Evolutionary conservation across 2,797 vertebrate species (phyloP).

Genomic region (Gymnothorax javanicus): DNA sequence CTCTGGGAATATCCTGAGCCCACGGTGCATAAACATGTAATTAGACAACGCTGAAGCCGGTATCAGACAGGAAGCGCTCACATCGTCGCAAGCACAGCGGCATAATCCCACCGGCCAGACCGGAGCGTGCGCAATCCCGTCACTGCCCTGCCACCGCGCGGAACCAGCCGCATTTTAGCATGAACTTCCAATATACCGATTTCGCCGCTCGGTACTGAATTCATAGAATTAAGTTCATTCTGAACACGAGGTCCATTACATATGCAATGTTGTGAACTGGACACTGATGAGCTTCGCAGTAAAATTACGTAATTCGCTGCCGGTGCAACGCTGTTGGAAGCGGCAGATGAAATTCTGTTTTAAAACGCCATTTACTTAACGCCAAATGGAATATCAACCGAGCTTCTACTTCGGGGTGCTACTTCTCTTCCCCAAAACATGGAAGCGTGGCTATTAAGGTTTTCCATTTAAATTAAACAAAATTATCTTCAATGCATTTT

Average conservation of each 20-base stretch:
- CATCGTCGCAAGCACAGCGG: background rate
- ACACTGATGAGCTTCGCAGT: constrained; percentile 49
- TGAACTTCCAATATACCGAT: constrained; percentile 8
- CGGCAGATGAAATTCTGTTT: background rate
- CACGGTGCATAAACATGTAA: constrained; percentile 62
- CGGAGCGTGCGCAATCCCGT: background rate
- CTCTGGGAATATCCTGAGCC: constrained; percentile 63
- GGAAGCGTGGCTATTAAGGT: background rate
- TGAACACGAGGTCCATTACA: background rate
- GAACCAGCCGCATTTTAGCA: background rate
- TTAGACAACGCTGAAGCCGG: constrained; percentile 62
- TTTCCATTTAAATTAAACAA: background rate
- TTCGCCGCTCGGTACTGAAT: background rate
- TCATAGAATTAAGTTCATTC: no score
- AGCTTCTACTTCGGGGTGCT: constrained; percentile 1
- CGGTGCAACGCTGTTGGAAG: constrained; percentile 26
- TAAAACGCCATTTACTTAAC: background rate
- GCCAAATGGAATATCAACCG: constrained; percentile 12
- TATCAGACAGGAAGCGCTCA: constrained; percentile 38
- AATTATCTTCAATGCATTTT: background rate
- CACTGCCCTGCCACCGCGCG: background rate
- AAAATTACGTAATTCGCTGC: constrained; percentile 51
- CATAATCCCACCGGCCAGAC: background rate
- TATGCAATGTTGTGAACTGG: constrained; percentile 43
- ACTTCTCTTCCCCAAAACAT: background rate